Evolutionary conservation across 2,888 invertebrate genomes (phyloP), one percentile per base, ranked within the genome.

Genomic region (Escarpia spicata): DNA sequence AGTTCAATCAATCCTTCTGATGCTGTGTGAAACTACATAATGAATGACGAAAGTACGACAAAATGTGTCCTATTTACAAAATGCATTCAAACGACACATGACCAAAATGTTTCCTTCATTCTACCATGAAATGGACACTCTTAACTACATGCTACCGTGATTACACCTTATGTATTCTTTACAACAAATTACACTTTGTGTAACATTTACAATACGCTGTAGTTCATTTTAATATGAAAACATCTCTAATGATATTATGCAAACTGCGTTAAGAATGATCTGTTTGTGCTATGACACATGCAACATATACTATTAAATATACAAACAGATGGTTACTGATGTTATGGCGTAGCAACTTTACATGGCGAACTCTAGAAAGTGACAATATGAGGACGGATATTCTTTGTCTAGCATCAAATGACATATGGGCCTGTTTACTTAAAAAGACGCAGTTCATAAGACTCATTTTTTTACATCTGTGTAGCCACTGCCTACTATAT

Each of bases 61-160:
- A 75, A 75, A 75, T 26, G 75, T 75, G 75, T 75, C 75, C 75
- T 75, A 75, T 75, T 75, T 75, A 75, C 75, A 75, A 75, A 75
- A 75, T 75, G 75, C 75, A 75, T 75, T 75, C 75, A 75, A 75
- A 75, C 19, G 75, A 75, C 75, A 75, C 75, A 75, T 75, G 6
- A 75, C n/a, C 26, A 75, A 52, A 75, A 75, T 19, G 75, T 26
- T 26, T 75, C 26, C 75, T 26, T 75, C 75, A 3, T 4, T 75
- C 75, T 75, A 75, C 75, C 19, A 75, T 26, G 75, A 75, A 19
- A 75, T 26, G 0, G n/a, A 75, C 75, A 75, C 75, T 75, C 75
- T 3, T 75, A 75, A 75, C 75, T 26, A 75, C 52, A 52, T 26
- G 4, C 75, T 75, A 75, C n/a, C 19, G 75, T 75, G 75, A 75